Evolutionary conservation across 2,797 vertebrate genomes (phyloP), one percentile per base, ranked within the genome.

Genomic region (Cynopterus sphinx): DNA sequence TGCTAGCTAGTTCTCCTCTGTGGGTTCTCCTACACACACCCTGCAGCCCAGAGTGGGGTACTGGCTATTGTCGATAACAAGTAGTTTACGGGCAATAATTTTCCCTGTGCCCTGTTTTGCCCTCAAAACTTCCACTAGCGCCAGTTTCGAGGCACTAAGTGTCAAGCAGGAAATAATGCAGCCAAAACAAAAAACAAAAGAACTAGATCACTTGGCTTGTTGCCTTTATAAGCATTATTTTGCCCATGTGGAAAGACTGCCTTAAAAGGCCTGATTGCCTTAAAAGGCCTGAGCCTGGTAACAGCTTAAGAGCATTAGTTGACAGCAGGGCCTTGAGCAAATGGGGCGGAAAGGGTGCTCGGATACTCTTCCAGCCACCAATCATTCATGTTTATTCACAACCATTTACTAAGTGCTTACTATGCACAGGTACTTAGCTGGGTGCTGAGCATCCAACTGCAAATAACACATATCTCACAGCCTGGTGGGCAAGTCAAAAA

Each of bases 101-200:
- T 79, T 46, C 51, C 81, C 55, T 21, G 49, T 5, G 16, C 26
- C 55, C 57, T 43, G 21, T 26, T 55, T 68, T 95, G 26, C 55
- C 65, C 41, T 79, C 13, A 59, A 59, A 73, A 61, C 55, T 95
- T 61, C 63, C 78, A 79, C n/a, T 68, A 68, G 39, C 9, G 33
- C 70, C 68, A 67, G 36, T 77, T 77, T 9, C 51, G 49, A 49
- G 49, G 49, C 49, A 49, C 49, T 49, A 43, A 93, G 43, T 33
- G 49, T 74, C 89, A 91, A 87, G 83, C 49, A 94, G 83, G 53
- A 91, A 85, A 59, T 49, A 81, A 68, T 21, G 63, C 55, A 85
- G 71, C 12, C 13, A 13, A 61, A 21, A 33, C 11, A 43, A n/a
- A 28, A 31, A 15, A 5, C 49, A 49, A 49, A 49, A 49, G 49